A percentile compares a stretch with the other conserved stretches of the same genome.
phyloP scores from a whole-genome alignment of 1,140 invertebrate species.

The Phocides pigmalion region DNA sequence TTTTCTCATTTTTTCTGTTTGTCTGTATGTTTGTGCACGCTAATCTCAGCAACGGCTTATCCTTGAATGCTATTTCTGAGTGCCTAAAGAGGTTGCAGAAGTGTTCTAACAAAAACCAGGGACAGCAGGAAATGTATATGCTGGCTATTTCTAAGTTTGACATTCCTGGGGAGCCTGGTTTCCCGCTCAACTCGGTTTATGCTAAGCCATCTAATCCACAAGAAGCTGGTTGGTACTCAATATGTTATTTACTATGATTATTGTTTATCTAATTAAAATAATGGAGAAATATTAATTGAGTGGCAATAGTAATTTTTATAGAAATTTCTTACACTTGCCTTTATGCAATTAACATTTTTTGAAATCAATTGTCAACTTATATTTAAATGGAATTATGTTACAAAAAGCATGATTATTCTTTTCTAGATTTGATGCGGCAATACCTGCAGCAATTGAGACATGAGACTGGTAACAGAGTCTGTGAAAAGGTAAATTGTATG shows the following conservation, averaged over 20 bases:
- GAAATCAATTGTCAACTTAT: too few species aligned
- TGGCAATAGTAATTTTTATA: too few species aligned
- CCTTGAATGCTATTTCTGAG: constrained; percentile 98
- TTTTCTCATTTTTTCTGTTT: too few species aligned
- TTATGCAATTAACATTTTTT: too few species aligned
- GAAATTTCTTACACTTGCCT: too few species aligned
- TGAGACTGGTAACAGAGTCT: constrained; percentile 95
- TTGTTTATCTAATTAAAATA: too few species aligned
- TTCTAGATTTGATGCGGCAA: constrained; percentile 93
- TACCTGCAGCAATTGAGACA: constrained; percentile 98
- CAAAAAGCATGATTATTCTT: constrained; percentile 6
- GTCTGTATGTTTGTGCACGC: too few species aligned
- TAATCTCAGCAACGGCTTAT: too few species aligned
- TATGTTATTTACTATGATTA: not conserved
- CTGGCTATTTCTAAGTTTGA: constrained; percentile 97
- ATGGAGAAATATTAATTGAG: too few species aligned
- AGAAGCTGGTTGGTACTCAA: constrained; percentile 88
- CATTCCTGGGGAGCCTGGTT: constrained; percentile 97
- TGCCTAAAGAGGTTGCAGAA: constrained; percentile 98
- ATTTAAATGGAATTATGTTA: too few species aligned
- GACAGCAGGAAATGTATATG: constrained; percentile 97
- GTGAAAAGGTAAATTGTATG: constrained; percentile 89
- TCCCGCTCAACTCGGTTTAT: constrained; percentile 99
- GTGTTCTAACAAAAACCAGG: constrained; percentile 95
- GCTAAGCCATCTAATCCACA: constrained; percentile 91